These are phyloP conservation scores for Odontamblyopus lacepedii DNA, from an alignment of 2,797 vertebrate genomes.

Conservation along the genomic window DNA sequence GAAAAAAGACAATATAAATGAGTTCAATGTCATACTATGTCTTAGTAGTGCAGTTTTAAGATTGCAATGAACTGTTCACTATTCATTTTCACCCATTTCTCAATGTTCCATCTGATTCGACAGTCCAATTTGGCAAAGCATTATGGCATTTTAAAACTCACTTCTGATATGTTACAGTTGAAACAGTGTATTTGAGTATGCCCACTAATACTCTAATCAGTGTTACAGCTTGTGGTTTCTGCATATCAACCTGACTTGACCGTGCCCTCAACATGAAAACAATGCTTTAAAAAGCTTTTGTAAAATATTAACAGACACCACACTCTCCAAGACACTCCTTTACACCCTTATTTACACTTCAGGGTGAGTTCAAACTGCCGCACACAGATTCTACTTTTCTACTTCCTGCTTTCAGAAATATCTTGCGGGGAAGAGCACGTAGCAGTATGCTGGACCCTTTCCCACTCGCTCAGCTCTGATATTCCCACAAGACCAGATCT, in stretches of 20 bases:
- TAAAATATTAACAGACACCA: conserved; percentile 30
- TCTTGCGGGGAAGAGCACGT: conserved; percentile 34
- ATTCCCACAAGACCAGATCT: conserved; percentile 62
- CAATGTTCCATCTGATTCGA: too few species aligned
- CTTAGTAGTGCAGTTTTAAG: too few species aligned
- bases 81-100: too few species aligned
- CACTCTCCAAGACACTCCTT: conserved; percentile 30
- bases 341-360: conserved; percentile 17
- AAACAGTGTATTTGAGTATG: too few species aligned
- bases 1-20: too few species aligned
- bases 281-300: conserved; percentile 40
- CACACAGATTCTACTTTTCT: conserved; percentile 23
- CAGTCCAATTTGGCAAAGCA: too few species aligned
- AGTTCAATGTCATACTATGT: too few species aligned
- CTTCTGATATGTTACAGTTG: too few species aligned
- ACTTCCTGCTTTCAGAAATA: conserved; percentile 37
- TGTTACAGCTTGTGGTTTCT: conserved; percentile 34
- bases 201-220: not conserved
- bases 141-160: too few species aligned
- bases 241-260: conserved; percentile 43
- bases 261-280: conserved; percentile 43
- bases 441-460: conserved; percentile 49
- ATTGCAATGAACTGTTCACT: too few species aligned
- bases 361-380: conserved; percentile 42
- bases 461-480: conserved; percentile 43